Evolutionary conservation across 2,113 vertebrate genomes (phyloP).

Genomic region (Brienomyrus brachyistius): DNA sequence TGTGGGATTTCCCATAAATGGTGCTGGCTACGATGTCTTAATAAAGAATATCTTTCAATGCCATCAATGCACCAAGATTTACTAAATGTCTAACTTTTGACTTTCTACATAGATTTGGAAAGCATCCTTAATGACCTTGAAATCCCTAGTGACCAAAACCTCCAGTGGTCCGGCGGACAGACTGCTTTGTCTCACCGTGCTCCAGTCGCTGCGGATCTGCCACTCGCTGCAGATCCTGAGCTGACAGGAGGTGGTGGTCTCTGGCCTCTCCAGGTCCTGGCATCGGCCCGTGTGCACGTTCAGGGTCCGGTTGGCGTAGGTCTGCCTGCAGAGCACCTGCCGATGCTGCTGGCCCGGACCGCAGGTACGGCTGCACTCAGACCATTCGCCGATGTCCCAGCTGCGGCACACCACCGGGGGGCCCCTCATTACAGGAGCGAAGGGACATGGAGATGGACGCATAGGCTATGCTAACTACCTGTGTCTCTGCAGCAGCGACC

Average conservation of each 20-base stretch:
- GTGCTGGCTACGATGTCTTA: background rate
- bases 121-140: background rate
- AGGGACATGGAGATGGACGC: background rate
- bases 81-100: background rate
- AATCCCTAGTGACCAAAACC: background rate
- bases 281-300: conserved; percentile 80
- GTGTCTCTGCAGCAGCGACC: background rate
- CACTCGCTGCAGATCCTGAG: conserved; percentile 98
- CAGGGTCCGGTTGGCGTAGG: conserved; percentile 81
- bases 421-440: background rate
- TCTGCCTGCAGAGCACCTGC: conserved; percentile 88
- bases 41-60: background rate
- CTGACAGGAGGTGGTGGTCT: conserved; percentile 88
- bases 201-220: conserved; percentile 92
- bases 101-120: background rate
- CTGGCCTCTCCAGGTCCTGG: conserved; percentile 79
- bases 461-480: background rate
- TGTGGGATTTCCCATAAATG: background rate
- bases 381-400: conserved; percentile 98
- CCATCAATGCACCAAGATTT: background rate
- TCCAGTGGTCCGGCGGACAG: background rate
- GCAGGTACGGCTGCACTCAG: conserved; percentile 90
- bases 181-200: conserved; percentile 62
- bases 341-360: conserved; percentile 91
- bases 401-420: conserved; percentile 45